Conservation (phyloP, 2,113 vertebrate genomes). For the Cyprinodon variegatus region DNA sequence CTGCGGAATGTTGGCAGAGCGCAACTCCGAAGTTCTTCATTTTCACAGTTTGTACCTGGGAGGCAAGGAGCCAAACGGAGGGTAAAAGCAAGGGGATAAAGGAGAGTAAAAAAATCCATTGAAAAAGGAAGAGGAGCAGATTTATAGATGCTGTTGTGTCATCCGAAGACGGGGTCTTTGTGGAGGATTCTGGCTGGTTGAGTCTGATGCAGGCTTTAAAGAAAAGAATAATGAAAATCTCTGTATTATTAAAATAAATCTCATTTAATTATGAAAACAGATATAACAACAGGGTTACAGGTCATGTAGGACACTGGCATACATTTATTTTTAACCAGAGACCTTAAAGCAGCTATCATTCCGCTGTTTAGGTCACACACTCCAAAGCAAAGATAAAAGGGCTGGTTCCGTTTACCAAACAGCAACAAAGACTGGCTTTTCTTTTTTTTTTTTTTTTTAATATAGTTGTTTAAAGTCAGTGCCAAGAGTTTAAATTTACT, state of each 20-base stretch:
- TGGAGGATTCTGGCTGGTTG: slow-evolving; percentile 35
- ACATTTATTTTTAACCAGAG: not conserved
- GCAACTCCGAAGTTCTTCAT: slow-evolving; percentile 47
- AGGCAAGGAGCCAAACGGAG: slow-evolving; percentile 37
- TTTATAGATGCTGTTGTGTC: slow-evolving; percentile 25
- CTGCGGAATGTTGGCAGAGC: slow-evolving; percentile 56
- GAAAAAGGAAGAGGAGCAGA: slow-evolving; percentile 10
- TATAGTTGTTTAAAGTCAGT: not conserved
- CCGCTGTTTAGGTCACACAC: not conserved
- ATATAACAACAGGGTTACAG: not conserved
- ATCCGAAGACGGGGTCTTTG: slow-evolving; percentile 50
- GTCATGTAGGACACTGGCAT: not conserved
- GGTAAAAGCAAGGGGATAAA: slow-evolving; percentile 11
- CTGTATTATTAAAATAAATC: not conserved
- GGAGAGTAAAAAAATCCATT: slow-evolving; percentile 33
- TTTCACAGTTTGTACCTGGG: slow-evolving; percentile 45
- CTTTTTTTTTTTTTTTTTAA: not conserved
- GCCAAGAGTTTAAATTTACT: not conserved
- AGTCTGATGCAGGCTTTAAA: slow-evolving; percentile 29
- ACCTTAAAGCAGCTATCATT: not conserved
- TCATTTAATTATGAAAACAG: not conserved
- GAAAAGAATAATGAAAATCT: slow-evolving; percentile 27
- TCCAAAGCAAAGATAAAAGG: not conserved
- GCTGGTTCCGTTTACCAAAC: not conserved
- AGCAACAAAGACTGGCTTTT: not conserved